These are phyloP conservation scores for Crematogaster levior DNA, from an alignment of 2,888 invertebrate genomes.

Conservation along the genomic window DNA sequence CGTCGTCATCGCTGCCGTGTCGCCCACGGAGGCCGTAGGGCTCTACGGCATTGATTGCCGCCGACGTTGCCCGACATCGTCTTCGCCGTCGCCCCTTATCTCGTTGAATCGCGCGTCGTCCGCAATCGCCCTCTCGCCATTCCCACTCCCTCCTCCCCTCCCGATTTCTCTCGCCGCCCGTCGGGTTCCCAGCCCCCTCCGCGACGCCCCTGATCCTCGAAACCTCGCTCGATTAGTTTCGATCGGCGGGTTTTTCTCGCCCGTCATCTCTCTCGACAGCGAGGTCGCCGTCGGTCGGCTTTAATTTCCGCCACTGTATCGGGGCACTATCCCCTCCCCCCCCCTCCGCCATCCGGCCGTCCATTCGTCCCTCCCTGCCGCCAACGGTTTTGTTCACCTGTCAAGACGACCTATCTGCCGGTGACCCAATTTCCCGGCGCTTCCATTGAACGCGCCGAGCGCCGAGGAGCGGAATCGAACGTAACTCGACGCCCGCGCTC, in stretches of 20 bases:
- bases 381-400: constrained; percentile 74
- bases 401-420: constrained; percentile 77
- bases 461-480: constrained; percentile 39
- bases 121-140: neutral
- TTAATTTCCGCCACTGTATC: constrained; percentile 68
- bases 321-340: neutral
- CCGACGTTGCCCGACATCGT: neutral
- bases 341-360: constrained; percentile 23
- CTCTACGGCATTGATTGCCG: constrained; percentile 51
- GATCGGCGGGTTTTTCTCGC: constrained; percentile 60
- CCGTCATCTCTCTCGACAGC: neutral
- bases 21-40: neutral
- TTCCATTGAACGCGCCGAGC: constrained; percentile 41
- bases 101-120: neutral
- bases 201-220: neutral
- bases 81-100: neutral
- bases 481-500: constrained; percentile 10
- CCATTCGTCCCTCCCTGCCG: neutral
- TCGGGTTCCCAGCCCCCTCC: no score
- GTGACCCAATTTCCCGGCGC: constrained; percentile 71
- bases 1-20: neutral
- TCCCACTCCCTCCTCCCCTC: no score
- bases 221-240: constrained; percentile 42
- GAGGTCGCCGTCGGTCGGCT: constrained; percentile 56
- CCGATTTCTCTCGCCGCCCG: no score